Evolutionary conservation across 2,797 vertebrate genomes (phyloP).

Genomic region (Protosalanx chinensis): DNA sequence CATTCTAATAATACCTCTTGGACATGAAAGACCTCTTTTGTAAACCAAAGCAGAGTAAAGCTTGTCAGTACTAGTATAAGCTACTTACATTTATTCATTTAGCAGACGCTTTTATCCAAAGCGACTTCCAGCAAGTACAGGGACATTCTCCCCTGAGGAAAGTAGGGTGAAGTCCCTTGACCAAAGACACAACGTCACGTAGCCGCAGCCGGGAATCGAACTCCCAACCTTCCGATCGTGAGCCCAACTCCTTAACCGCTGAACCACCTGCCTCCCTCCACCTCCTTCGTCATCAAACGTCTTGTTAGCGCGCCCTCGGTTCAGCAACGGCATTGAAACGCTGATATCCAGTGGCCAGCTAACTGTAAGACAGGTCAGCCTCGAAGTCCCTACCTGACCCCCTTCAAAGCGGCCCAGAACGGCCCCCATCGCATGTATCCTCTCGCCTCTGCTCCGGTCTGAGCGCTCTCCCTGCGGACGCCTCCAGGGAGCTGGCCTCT

Average conservation of each 20-base stretch:
- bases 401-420: slow-evolving; percentile 21
- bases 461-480: slow-evolving; percentile 47
- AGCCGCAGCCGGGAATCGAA: too few species aligned
- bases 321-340: not conserved
- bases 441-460: slow-evolving; percentile 28
- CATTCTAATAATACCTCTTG: slow-evolving; percentile 64
- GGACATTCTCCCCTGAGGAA: too few species aligned
- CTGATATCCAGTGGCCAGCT: slow-evolving; percentile 10
- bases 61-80: slow-evolving; percentile 53
- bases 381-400: slow-evolving; percentile 31
- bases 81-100: too few species aligned
- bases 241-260: too few species aligned
- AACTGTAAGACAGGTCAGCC: slow-evolving; percentile 12
- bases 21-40: slow-evolving; percentile 66
- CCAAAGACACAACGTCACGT: too few species aligned
- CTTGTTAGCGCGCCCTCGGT: not conserved
- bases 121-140: too few species aligned
- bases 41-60: slow-evolving; percentile 61
- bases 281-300: not conserved
- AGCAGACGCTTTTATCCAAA: too few species aligned
- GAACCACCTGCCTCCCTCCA: too few species aligned
- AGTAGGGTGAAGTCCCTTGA: too few species aligned
- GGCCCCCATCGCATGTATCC: slow-evolving; percentile 7
- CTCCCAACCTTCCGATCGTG: too few species aligned
- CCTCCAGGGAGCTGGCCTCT: slow-evolving; percentile 54